Percentiles rank a stretch among this genome's conserved stretches.
Evolutionary conservation across 2,888 invertebrate species (phyloP).

Genomic region (Allacma fusca): DNA sequence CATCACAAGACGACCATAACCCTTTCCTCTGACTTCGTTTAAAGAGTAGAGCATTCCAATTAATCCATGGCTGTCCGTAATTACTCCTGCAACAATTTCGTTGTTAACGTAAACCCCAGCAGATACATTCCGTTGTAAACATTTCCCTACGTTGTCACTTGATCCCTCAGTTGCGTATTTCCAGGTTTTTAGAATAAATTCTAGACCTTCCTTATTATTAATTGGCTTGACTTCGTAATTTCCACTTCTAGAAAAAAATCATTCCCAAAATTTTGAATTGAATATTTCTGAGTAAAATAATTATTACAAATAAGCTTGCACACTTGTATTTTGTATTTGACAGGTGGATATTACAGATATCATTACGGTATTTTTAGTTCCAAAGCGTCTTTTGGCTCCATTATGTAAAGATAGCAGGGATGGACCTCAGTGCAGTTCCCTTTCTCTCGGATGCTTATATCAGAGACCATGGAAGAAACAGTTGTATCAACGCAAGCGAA

Average conservation of each 20-base stretch:
- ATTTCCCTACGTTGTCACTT: background rate
- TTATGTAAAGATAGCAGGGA: background rate
- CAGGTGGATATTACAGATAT: no score
- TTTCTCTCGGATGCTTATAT: background rate
- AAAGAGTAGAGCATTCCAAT: slow-evolving; percentile 10
- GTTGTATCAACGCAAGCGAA: background rate
- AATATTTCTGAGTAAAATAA: no score
- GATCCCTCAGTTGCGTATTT: background rate
- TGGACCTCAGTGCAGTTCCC: background rate
- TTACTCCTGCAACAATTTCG: background rate
- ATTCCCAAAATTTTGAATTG: no score
- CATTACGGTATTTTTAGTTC: no score
- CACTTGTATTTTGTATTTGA: no score
- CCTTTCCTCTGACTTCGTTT: slow-evolving; percentile 17
- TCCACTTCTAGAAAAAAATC: no score
- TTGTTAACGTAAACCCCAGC: slow-evolving; percentile 9
- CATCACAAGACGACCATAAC: background rate
- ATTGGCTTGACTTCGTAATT: background rate
- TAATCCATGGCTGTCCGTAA: background rate
- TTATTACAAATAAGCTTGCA: no score
- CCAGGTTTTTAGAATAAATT: slow-evolving; percentile 23
- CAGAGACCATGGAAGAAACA: background rate
- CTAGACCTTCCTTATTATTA: background rate
- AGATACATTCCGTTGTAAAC: background rate
- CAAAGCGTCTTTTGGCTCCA: background rate